phyloP scores from a whole-genome alignment of 2,113 vertebrate genomes.

The Rafetus swinhoei region DNA sequence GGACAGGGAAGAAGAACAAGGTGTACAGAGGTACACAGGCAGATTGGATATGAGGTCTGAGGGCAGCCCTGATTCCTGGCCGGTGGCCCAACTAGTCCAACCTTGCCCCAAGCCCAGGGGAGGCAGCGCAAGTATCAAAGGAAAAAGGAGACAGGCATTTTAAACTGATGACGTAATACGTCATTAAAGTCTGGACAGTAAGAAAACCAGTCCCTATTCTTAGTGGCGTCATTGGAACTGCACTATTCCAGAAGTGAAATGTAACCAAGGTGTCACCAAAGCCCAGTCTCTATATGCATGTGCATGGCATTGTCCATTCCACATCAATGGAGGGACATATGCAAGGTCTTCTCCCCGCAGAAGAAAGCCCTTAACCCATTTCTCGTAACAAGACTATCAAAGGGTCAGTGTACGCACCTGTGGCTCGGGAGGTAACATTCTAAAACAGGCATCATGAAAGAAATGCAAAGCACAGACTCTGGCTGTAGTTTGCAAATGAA shows the following conservation, averaged over 20 bases:
- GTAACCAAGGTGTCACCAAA: not conserved
- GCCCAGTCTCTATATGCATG: not conserved
- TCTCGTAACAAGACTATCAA: not conserved
- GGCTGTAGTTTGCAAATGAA: not conserved
- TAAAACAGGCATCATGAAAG: not conserved
- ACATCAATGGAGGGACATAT: not conserved
- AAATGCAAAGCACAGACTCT: constrained; percentile 24
- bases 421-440: constrained; percentile 38
- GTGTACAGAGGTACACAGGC: not conserved
- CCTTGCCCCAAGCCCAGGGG: not conserved
- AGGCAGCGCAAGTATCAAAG: not conserved
- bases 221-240: fast-evolving
- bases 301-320: not conserved
- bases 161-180: not conserved
- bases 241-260: fast-evolving
- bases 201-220: not conserved
- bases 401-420: fast-evolving
- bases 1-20: not conserved
- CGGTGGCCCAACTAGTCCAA: not conserved
- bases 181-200: not conserved
- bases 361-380: fast-evolving
- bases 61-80: not conserved
- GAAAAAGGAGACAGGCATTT: not conserved
- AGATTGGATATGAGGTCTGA: too few relatives aligned
- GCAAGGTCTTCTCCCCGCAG: not conserved